Evolutionary conservation across 2,888 invertebrate genomes (phyloP), one percentile per base, ranked within the genome.

Genomic region (Campoletis raptor): DNA sequence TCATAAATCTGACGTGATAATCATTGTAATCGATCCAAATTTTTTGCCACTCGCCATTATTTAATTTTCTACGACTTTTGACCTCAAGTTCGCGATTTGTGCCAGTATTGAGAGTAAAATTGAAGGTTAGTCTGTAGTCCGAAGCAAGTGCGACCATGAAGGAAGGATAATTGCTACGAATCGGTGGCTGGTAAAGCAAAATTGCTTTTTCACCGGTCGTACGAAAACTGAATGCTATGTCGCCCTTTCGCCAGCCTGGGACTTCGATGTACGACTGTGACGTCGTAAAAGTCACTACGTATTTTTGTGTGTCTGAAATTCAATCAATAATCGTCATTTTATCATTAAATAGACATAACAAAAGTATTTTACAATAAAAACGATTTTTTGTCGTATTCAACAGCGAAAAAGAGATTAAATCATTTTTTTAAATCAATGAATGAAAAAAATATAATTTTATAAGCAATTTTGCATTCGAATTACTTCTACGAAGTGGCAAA

Each of bases 41-140:
- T 95, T 98, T 98, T 94, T 99, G 99, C 99, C 99, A 99, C 93
- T 98, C 98, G 0, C 98, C 99, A 76, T 97, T 97, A 93, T 98
- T 98, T 72, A 99, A 95, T 92, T 97, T 97, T 69, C 97, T 95
- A 89, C 97, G 96, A 4, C 98, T 98, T 92, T 97, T 97, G 87
- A 99, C 97, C 67, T 97, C 97, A 85, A 98, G 95, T 92, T 97
- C 97, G 89, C 97, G 96, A 72, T 97, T 97, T 9, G 97, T 97
- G 0, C 97, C 98, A 54, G 97, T 98, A 94, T 97, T 98, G 45
- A 98, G 95, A 0, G 98, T 98, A 91, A 98, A 98, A 94, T 98
- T 98, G 94, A 98, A 98, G 10, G 98, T 98, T 88, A 98, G 95
- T 90, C 97, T 97, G 94, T 97, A 97, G 95, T 98, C 97, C 96